Conservation (phyloP, 2,113 vertebrate species). For the Dendropsophus ebraccatus region DNA sequence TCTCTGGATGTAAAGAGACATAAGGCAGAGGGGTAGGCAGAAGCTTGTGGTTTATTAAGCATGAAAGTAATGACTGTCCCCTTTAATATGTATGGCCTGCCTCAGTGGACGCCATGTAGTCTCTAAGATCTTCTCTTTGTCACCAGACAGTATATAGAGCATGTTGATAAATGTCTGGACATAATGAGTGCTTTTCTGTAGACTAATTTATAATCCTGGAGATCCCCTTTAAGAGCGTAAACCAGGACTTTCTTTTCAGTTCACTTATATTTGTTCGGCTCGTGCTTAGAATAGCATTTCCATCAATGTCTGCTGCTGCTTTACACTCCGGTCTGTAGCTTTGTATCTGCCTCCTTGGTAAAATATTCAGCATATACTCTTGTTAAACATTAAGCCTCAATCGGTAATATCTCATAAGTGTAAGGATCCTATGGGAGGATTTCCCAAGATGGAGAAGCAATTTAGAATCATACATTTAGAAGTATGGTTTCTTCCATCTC, state of each 20-base stretch:
- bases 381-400: not conserved
- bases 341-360: no score
- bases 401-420: not conserved
- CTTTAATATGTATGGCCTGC: no score
- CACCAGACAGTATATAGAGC: no score
- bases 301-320: not conserved
- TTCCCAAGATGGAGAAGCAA: not conserved
- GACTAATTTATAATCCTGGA: not conserved
- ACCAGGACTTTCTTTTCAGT: not conserved
- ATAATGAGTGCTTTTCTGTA: no score
- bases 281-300: not conserved
- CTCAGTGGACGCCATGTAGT: not conserved
- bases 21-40: no score
- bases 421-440: not conserved
- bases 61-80: no score
- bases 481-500: not conserved
- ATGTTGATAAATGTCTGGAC: no score
- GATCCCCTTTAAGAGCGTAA: not conserved
- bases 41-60: no score
- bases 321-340: not conserved
- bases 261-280: no score
- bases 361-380: no score
- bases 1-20: no score
- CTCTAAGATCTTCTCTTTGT: no score
- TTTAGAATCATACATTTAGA: not conserved